A percentile compares a stretch with the other conserved stretches of the same genome.
Evolutionary conservation across 2,888 invertebrate genomes (phyloP).

Genomic region (Tyria jacobaeae): DNA sequence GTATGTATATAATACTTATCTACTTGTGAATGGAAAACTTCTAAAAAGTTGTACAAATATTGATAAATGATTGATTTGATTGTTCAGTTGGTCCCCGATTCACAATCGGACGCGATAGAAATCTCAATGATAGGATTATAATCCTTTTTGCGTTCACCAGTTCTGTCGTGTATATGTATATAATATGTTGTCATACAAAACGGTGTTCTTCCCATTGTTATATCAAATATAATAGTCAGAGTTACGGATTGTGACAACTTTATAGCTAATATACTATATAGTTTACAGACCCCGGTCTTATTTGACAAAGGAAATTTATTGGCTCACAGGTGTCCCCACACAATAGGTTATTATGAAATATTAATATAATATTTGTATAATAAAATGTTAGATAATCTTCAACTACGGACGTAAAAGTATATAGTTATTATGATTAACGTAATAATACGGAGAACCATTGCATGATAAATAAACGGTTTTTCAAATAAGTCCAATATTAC

Average conservation of each 20-base stretch:
- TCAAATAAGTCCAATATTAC: too few relatives aligned
- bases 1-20: too few relatives aligned
- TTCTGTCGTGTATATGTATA: neutral
- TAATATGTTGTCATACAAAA: neutral
- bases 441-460: neutral
- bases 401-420: neutral
- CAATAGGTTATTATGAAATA: conserved; percentile 9
- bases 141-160: too few relatives aligned
- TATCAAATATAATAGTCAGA: neutral
- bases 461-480: too few relatives aligned
- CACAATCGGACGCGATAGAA: too few relatives aligned
- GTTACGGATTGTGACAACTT: neutral
- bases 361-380: conserved; percentile 10
- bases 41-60: too few relatives aligned
- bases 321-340: conserved; percentile 5
- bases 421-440: neutral
- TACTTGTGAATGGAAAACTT: too few relatives aligned
- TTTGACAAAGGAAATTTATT: conserved; percentile 5
- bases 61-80: too few relatives aligned
- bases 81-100: too few relatives aligned
- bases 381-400: conserved; percentile 6
- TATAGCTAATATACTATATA: neutral
- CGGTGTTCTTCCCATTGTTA: neutral
- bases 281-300: neutral
- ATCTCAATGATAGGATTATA: too few relatives aligned